phyloP scores from a whole-genome alignment of 1,140 invertebrate genomes.

The Pristionchus pacificus region DNA sequence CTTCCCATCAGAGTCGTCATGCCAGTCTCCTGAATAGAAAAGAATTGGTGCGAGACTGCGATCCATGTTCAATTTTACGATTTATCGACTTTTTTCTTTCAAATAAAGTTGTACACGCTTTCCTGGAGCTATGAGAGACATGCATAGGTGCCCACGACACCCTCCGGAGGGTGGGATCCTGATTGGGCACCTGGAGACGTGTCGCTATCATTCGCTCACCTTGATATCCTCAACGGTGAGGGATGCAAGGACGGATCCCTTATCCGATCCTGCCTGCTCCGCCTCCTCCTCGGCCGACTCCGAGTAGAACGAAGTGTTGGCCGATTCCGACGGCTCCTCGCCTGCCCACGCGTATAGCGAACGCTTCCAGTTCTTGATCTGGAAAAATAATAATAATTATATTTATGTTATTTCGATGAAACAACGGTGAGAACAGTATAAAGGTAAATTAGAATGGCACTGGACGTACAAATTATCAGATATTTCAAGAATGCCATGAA shows the following conservation, averaged over 20 bases:
- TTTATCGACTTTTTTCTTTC: too few species aligned
- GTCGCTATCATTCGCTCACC: too few species aligned
- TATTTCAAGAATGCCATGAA: neutral
- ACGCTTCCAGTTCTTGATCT: constrained; percentile 57
- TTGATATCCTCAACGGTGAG: neutral
- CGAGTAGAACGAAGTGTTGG: neutral
- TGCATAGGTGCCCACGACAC: too few species aligned
- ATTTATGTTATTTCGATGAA: too few species aligned
- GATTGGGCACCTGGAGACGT: neutral
- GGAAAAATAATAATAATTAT: constrained; percentile 17
- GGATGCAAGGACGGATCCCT: neutral
- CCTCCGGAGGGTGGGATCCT: neutral
- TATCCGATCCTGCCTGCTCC: neutral
- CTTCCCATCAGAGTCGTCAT: neutral
- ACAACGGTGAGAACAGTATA: too few species aligned
- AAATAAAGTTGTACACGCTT: too few species aligned
- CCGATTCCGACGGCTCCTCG: constrained; percentile 34
- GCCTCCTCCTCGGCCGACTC: neutral
- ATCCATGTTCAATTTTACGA: too few species aligned
- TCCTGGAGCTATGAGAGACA: too few species aligned
- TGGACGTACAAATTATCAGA: neutral
- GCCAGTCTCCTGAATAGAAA: neutral
- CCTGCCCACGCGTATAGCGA: constrained; percentile 39
- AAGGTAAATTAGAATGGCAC: neutral
- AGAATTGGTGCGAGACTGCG: neutral